Base-by-base conservation (phyloP, 2,888 invertebrate genomes). In the Cryptocheilus praepositus region DNA sequence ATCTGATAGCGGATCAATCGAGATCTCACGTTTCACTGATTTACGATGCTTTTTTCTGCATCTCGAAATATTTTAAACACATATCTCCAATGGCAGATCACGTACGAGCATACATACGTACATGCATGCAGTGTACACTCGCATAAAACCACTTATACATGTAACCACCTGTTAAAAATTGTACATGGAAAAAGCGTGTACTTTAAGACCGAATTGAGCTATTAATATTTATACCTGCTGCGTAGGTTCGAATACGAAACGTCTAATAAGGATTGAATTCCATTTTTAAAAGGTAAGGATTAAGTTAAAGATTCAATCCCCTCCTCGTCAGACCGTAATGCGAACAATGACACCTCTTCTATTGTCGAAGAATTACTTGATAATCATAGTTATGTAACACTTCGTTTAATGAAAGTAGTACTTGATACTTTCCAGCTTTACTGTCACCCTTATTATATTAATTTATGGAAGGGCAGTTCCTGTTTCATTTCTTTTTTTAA, bases 51-150 rank as follows among this genome's bases (percentile, higher is more conserved):
- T 80, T 78, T 76, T 76, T 72, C 67, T 75, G 81, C 80, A 82
- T 79, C 76, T 78, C 76, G 64, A 74, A 61, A 78, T 74, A 70
- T 76, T 76, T 78, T 75, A 71, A 36, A 83, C 74, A 82, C 83
- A 85, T 85, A 85, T 85, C 85, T 83, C 79, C 77, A 81, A 83
- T 70, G 76, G 72, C 74, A 72, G 77, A 79, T 74, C 61, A 76
- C 45, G 66, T 74, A 57, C 52, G 62, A 58, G 70, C 61, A 64
- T 69, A 49, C 55, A 45, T 16, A 56, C 55, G 57, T 55, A 45
- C 36, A 36, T 59, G 28, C 16, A 60, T 52, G 36, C 36, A 36
- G 57, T 58, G 53, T 61, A 44, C 49, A 64, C 61, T 28, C 55
- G 59, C 56, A 63, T 25, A 54, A 22, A 58, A 22, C 62, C 60